phyloP scores from a whole-genome alignment of 2,888 invertebrate species.

The Congeria kusceri region DNA sequence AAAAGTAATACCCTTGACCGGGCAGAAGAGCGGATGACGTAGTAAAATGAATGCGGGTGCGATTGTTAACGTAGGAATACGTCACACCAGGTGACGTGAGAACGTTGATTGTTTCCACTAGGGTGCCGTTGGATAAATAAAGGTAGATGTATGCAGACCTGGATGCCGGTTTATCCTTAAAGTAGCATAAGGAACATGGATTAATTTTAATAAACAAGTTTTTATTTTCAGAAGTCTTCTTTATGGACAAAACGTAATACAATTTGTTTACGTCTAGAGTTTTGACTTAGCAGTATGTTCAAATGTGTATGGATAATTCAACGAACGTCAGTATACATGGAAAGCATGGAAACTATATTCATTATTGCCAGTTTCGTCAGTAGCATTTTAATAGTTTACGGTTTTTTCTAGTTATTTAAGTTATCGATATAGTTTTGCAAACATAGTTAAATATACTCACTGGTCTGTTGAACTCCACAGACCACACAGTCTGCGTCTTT shows the following conservation, averaged over 20 bases:
- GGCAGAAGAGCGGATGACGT: not conserved
- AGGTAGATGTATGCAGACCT: constrained; percentile 23
- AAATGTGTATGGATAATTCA: too few species aligned
- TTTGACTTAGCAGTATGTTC: too few species aligned
- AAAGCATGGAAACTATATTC: too few species aligned
- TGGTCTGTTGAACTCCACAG: constrained; percentile 20
- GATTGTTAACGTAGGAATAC: not conserved
- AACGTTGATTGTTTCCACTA: constrained; percentile 19
- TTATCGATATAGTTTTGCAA: too few species aligned
- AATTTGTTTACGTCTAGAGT: too few species aligned
- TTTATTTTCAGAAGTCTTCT: too few species aligned
- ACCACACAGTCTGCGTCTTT: constrained; percentile 10
- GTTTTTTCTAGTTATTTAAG: too few species aligned
- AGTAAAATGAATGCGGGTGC: constrained; percentile 4
- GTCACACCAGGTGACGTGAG: constrained; percentile 7
- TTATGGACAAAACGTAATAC: too few species aligned
- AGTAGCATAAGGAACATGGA: not conserved
- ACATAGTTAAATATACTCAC: not conserved
- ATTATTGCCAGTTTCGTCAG: too few species aligned
- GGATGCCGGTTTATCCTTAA: not conserved
- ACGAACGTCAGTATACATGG: too few species aligned
- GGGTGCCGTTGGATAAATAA: constrained; percentile 7
- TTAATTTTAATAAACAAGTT: too few species aligned
- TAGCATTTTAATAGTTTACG: too few species aligned
- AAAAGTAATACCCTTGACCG: constrained; percentile 17